Conservation (phyloP, 2,888 invertebrate genomes). For the Pasiphila rectangulata region DNA sequence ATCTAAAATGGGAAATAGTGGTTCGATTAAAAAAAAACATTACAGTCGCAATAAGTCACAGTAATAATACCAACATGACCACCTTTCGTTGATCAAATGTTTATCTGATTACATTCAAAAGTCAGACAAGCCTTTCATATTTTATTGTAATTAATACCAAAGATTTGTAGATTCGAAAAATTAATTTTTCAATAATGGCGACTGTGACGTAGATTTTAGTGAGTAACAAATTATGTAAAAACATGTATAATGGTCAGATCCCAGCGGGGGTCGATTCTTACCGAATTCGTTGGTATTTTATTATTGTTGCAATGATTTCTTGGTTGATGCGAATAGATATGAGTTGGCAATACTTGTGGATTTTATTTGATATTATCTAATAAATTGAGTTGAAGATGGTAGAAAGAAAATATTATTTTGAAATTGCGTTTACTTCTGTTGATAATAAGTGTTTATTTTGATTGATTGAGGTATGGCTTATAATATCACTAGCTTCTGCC, state of each 20-base stretch:
- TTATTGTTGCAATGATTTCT: neutral
- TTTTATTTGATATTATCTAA: neutral
- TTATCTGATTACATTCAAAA: neutral
- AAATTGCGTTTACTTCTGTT: too few species aligned
- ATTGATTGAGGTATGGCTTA: too few species aligned
- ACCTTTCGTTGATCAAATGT: too few species aligned
- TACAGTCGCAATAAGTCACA: too few species aligned
- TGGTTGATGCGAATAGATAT: neutral
- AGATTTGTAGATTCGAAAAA: slow-evolving; percentile 7
- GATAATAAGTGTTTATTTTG: too few species aligned
- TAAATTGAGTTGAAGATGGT: too few species aligned
- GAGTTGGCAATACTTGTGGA: neutral
- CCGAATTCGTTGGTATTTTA: slow-evolving; percentile 7
- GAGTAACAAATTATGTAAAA: slow-evolving; percentile 29
- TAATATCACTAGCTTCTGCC: too few species aligned
- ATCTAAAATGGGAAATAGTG: too few species aligned
- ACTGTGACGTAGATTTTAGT: slow-evolving; percentile 12
- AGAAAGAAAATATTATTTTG: too few species aligned
- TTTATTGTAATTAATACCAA: slow-evolving; percentile 1
- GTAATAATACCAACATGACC: too few species aligned
- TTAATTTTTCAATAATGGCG: slow-evolving; percentile 1
- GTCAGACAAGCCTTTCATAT: neutral
- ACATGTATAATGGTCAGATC: slow-evolving; percentile 26
- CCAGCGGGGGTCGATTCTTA: slow-evolving; percentile 28
- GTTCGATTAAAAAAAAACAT: too few species aligned